Evolutionary conservation across 2,797 vertebrate species (phyloP).

Genomic region (Brotula barbata): DNA sequence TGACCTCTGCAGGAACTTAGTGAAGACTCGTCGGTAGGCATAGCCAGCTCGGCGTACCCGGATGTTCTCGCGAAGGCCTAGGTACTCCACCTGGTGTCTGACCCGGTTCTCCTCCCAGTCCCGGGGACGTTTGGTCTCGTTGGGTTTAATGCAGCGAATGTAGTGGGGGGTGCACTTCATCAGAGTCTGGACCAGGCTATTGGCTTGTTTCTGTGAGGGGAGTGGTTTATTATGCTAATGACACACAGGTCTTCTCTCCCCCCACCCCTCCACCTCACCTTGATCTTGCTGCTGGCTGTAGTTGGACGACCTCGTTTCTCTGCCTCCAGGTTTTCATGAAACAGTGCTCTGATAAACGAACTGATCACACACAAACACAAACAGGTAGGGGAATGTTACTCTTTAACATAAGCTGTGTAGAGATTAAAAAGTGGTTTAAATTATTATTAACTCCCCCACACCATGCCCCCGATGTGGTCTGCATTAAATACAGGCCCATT

Average conservation of each 20-base stretch:
- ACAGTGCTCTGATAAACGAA: slow-evolving; percentile 80
- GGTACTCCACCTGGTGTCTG: slow-evolving; percentile 85
- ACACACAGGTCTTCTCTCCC: too few species aligned
- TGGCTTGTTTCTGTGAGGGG: slow-evolving; percentile 82
- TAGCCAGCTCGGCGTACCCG: slow-evolving; percentile 84
- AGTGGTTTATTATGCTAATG: too few species aligned
- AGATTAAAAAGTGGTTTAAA: too few species aligned
- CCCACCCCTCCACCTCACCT: slow-evolving; percentile 65
- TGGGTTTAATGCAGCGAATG: slow-evolving; percentile 87
- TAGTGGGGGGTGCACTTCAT: slow-evolving; percentile 88
- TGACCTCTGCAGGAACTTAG: slow-evolving; percentile 85
- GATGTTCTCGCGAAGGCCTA: slow-evolving; percentile 86
- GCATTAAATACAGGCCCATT: too few species aligned
- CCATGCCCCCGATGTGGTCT: too few species aligned
- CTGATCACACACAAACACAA: slow-evolving; percentile 49
- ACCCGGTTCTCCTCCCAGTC: slow-evolving; percentile 87
- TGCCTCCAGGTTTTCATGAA: slow-evolving; percentile 81
- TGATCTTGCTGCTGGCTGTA: slow-evolving; percentile 85
- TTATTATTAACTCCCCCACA: too few species aligned
- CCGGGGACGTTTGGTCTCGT: slow-evolving; percentile 82
- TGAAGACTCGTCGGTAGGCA: slow-evolving; percentile 80
- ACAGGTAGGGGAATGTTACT: too few species aligned
- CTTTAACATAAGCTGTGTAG: too few species aligned
- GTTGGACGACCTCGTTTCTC: slow-evolving; percentile 84
- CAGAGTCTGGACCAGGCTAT: slow-evolving; percentile 81